Conservation (phyloP, 1,140 invertebrate species). For the Nymphalis io region DNA sequence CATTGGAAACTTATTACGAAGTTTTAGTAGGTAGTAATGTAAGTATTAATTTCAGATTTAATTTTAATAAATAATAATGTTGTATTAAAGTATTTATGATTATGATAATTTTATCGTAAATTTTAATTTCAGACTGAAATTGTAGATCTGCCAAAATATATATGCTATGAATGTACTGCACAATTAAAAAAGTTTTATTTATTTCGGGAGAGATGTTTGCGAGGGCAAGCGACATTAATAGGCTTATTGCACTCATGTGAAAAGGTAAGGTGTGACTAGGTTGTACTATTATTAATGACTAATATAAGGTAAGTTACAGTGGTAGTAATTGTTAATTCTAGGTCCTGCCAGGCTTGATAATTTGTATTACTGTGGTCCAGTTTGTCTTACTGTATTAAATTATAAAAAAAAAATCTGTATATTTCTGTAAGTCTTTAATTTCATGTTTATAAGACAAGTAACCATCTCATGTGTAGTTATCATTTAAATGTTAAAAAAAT, state of each 20-base stretch:
- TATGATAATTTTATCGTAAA: conserved; percentile 9
- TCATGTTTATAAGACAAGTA: no score
- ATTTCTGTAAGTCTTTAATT: no score
- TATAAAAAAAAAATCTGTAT: no score
- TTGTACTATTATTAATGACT: no score
- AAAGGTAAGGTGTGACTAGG: conserved; percentile 46
- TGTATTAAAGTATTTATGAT: no score
- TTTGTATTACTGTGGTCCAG: no score
- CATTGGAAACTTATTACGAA: conserved; percentile 56
- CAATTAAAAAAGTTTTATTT: conserved; percentile 53
- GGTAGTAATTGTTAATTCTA: no score
- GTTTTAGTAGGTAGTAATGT: conserved; percentile 56
- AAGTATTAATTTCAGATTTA: conserved; percentile 38
- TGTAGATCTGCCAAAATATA: conserved; percentile 47
- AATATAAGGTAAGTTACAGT: no score
- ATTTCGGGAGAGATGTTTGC: conserved; percentile 56
- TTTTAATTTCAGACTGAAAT: conserved; percentile 41
- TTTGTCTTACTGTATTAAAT: no score
- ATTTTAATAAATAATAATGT: not conserved
- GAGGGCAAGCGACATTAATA: conserved; percentile 51
- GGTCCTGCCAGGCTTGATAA: no score
- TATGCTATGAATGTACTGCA: conserved; percentile 59
- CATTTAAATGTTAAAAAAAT: no score
- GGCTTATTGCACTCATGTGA: conserved; percentile 44
- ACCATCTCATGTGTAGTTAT: no score